Percentiles rank a stretch among this genome's conserved stretches.
These are phyloP conservation scores for Therioaphis trifolii DNA, from an alignment of 2,888 invertebrate species.

Conservation along the genomic window DNA sequence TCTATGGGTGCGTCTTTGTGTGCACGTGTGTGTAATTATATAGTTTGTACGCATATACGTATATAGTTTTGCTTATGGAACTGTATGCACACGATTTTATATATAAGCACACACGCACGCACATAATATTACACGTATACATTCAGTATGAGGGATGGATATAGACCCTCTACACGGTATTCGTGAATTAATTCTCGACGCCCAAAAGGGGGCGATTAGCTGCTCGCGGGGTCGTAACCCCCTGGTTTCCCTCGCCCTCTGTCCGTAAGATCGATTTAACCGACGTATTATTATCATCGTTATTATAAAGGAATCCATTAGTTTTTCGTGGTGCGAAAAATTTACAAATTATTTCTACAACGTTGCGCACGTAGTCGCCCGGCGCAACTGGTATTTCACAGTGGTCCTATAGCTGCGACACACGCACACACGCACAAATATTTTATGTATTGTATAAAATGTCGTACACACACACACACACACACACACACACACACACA, in stretches of 20 bases:
- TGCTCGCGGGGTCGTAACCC: not conserved
- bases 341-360: conserved; percentile 25
- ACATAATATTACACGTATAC: not conserved
- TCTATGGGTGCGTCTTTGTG: no score
- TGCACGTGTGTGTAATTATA: no score
- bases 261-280: conserved; percentile 1
- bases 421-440: no score
- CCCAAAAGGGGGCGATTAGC: conserved; percentile 17
- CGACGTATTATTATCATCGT: conserved; percentile 24
- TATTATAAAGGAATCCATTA: conserved; percentile 21
- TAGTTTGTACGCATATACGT: no score
- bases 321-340: conserved; percentile 1
- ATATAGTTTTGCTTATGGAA: no score
- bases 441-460: no score
- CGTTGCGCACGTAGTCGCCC: not conserved
- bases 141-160: not conserved
- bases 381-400: not conserved
- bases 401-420: not conserved
- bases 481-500: no score
- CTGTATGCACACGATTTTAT: no score
- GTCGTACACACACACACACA: no score
- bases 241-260: not conserved
- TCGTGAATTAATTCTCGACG: conserved; percentile 23
- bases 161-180: not conserved
- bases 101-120: not conserved